Evolutionary conservation across 2,113 vertebrate species (phyloP).

Genomic region (Varanus salvator): DNA sequence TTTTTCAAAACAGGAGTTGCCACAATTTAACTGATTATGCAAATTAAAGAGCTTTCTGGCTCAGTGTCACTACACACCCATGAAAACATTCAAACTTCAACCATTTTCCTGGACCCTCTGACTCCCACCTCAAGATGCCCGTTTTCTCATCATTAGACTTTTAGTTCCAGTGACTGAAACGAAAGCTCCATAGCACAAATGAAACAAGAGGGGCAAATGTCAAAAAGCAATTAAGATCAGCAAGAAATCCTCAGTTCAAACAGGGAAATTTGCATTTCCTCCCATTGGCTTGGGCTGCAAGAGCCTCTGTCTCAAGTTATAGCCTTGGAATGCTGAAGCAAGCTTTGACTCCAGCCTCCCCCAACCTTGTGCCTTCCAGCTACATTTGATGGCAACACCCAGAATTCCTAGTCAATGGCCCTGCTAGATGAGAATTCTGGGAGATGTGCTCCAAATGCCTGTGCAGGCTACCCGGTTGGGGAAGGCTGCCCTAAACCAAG

Average conservation of each 20-base stretch:
- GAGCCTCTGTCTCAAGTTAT: not conserved
- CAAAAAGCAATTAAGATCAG: conserved; percentile 33
- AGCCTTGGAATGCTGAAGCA: not conserved
- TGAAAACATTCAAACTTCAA: not conserved
- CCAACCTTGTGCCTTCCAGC: no score
- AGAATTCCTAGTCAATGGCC: no score
- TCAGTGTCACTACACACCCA: not conserved
- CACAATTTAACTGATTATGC: conserved; percentile 22
- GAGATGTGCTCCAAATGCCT: no score
- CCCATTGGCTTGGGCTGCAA: not conserved
- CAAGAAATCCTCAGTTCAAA: conserved; percentile 27
- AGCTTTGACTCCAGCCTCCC: no score
- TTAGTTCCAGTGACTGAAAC: conserved; percentile 4
- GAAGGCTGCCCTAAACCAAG: no score
- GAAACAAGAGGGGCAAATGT: not conserved
- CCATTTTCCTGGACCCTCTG: not conserved
- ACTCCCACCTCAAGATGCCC: not conserved
- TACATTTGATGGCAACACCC: no score
- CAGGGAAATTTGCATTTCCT: not conserved
- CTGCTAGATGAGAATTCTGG: no score
- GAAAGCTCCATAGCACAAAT: conserved; percentile 15
- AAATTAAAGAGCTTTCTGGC: conserved; percentile 11
- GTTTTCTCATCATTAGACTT: conserved; percentile 30
- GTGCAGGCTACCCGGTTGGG: no score
- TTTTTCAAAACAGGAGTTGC: not conserved